Evolutionary conservation across 2,888 invertebrate genomes (phyloP).

Genomic region (Neoitamus cyanurus): DNA sequence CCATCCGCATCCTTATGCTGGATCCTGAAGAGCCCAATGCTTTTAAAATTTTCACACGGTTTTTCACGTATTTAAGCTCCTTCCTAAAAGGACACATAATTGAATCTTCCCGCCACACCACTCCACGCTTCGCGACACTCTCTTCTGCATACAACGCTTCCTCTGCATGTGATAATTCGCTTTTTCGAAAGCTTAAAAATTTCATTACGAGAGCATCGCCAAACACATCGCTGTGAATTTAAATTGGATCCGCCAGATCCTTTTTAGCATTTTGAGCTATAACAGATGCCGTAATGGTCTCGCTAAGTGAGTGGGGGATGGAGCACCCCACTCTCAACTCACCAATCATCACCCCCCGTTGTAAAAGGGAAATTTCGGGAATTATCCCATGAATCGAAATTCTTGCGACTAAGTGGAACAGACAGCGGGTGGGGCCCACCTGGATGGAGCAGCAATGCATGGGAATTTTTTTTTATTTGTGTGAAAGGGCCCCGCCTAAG

Average conservation of each 20-base stretch:
- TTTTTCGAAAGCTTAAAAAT: conserved; percentile 17
- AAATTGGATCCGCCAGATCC: conserved; percentile 18
- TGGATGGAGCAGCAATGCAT: neutral
- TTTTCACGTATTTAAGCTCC: neutral
- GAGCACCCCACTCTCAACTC: neutral
- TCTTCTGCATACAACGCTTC: neutral
- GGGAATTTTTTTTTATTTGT: neutral
- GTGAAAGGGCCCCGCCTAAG: neutral
- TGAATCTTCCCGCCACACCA: neutral
- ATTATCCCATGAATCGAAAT: neutral
- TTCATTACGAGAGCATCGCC: neutral
- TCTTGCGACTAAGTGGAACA: neutral
- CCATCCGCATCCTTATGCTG: neutral
- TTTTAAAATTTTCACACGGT: neutral
- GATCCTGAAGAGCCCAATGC: neutral
- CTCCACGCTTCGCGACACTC: neutral
- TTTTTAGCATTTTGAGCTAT: neutral
- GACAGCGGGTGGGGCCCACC: neutral
- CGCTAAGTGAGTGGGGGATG: neutral
- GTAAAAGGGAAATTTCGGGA: neutral
- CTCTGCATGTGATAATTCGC: conserved; percentile 4
- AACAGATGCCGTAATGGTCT: neutral
- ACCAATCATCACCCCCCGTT: neutral
- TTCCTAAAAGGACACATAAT: neutral
- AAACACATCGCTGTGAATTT: conserved; percentile 1